These are phyloP conservation scores for Heliconius ismenius DNA, from an alignment of 2,888 invertebrate genomes.

Conservation along the genomic window DNA sequence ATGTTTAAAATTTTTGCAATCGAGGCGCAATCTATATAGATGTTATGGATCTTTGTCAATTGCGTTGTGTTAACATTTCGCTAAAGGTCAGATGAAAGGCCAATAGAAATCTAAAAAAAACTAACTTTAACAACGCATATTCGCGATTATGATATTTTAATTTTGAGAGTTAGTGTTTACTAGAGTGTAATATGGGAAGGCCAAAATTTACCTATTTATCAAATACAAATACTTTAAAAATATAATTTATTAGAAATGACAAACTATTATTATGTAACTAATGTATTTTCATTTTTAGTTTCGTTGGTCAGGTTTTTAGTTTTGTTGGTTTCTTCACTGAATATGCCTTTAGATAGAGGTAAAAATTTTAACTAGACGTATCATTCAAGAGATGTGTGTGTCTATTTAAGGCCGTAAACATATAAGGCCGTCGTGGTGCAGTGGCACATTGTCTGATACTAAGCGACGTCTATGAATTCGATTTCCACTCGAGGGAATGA, in stretches of 20 bases:
- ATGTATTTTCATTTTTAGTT: too few species aligned
- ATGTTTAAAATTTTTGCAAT: not conserved
- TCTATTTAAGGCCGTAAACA: not conserved
- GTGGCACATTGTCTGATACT: not conserved
- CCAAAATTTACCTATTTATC: not conserved
- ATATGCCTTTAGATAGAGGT: not conserved
- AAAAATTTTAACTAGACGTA: not conserved
- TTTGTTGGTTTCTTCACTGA: too few species aligned
- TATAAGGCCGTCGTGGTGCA: not conserved
- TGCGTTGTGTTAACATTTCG: constrained; percentile 40
- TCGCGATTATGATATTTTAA: not conserved
- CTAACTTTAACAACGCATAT: constrained; percentile 29
- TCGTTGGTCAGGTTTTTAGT: not conserved
- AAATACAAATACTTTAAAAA: too few species aligned
- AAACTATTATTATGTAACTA: too few species aligned
- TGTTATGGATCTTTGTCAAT: constrained; percentile 45
- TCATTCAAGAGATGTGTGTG: not conserved
- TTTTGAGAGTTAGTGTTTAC: not conserved
- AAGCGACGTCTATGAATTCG: not conserved
- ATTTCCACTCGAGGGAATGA: not conserved
- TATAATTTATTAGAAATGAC: too few species aligned
- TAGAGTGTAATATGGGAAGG: not conserved
- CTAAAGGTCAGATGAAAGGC: constrained; percentile 34
- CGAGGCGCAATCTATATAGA: constrained; percentile 22
- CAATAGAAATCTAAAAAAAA: constrained; percentile 20